Evolutionary conservation across 2,888 invertebrate genomes (phyloP).

Genomic region (Dusona sp.): DNA sequence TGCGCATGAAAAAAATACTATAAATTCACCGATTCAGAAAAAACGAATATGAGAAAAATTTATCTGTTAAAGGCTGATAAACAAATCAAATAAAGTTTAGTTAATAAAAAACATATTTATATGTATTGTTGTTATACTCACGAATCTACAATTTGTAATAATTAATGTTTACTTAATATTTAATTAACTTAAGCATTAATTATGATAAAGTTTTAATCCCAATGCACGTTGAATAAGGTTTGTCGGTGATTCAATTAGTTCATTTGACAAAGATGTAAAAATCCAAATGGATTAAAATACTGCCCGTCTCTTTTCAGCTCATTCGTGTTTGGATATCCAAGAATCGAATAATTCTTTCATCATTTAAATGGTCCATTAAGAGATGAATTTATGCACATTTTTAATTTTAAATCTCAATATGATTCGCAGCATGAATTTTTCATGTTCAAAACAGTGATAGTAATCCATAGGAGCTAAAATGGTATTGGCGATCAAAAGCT

Average conservation of each 20-base stretch:
- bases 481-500: no score
- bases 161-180: neutral
- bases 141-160: neutral
- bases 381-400: neutral
- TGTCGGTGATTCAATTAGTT: neutral
- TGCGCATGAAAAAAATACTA: slow-evolving; percentile 30
- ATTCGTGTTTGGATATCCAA: no score
- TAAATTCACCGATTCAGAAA: slow-evolving; percentile 15
- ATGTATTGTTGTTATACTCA: neutral
- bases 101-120: neutral
- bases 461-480: neutral
- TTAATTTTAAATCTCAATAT: neutral
- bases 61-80: neutral
- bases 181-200: neutral
- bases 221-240: neutral
- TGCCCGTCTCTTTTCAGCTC: neutral
- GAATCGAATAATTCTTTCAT: neutral
- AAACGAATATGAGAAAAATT: slow-evolving; percentile 15
- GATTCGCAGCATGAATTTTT: neutral
- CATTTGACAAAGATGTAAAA: neutral
- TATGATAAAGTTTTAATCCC: neutral
- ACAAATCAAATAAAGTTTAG: neutral
- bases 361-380: neutral
- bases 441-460: neutral
- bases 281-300: neutral